Conservation (phyloP, 2,113 vertebrate species). For the Atlantisia rogersi region DNA sequence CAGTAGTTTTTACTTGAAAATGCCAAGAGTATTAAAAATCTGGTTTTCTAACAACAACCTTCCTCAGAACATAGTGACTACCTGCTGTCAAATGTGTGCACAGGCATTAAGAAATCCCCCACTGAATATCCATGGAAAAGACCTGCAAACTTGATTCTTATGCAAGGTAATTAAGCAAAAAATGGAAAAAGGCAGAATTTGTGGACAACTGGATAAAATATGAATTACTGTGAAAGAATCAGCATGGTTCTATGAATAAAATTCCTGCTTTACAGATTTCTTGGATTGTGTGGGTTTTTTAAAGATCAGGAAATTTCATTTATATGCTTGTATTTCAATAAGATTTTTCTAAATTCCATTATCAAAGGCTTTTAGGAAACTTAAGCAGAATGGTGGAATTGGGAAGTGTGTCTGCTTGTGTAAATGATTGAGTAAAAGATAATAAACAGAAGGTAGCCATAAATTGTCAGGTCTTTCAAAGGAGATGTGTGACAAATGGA, state of each 20-base stretch:
- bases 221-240: background rate
- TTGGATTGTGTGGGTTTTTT: background rate
- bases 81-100: background rate
- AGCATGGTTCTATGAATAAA: background rate
- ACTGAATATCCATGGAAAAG: background rate
- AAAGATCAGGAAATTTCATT: background rate
- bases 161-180: background rate
- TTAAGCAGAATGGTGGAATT: background rate
- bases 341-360: background rate
- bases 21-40: background rate
- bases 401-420: background rate
- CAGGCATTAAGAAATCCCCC: background rate
- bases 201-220: background rate
- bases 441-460: background rate
- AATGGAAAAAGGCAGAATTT: background rate
- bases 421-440: background rate
- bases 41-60: background rate
- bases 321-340: background rate
- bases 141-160: background rate
- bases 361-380: background rate
- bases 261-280: background rate
- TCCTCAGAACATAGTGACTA: background rate
- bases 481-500: background rate
- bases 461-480: background rate
- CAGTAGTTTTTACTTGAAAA: background rate